Percentiles rank a stretch among this genome's conserved stretches.
Evolutionary conservation across 2,113 vertebrate species (phyloP).

Genomic region (Amblyornis subalaris): DNA sequence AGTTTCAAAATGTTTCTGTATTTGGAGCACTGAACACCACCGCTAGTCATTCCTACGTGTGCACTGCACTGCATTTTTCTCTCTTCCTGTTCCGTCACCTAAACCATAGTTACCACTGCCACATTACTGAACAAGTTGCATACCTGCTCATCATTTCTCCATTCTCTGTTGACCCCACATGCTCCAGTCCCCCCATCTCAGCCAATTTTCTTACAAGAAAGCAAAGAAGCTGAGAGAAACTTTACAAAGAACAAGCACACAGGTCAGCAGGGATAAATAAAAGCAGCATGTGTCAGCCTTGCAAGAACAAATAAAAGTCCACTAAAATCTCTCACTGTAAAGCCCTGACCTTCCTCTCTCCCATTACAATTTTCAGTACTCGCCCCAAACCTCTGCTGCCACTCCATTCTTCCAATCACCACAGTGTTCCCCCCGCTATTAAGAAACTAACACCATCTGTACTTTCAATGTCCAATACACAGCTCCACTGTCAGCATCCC

Average conservation of each 20-base stretch:
- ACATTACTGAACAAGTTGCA: not conserved
- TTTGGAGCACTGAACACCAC: not conserved
- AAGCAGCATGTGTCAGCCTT: not conserved
- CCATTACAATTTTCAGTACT: not conserved
- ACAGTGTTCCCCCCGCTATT: not conserved
- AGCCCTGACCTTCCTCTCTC: not conserved
- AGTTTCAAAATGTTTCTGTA: not conserved
- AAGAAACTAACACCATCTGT: not conserved
- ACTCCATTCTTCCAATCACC: not conserved
- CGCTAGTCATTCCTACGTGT: not conserved
- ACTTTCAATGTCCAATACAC: not conserved
- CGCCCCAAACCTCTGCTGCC: fast-evolving
- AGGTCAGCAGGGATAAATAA: not conserved
- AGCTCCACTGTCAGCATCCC: not conserved
- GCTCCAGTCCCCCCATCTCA: not conserved
- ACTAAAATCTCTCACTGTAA: not conserved
- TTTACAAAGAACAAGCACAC: not conserved
- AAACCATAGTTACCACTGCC: not conserved
- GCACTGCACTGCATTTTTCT: not conserved
- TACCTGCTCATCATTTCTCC: not conserved
- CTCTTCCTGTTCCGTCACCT: not conserved
- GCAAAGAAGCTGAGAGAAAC: not conserved
- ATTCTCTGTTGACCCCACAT: not conserved
- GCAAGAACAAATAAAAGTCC: not conserved
- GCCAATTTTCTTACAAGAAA: not conserved